Percentiles rank a stretch among this genome's conserved stretches.
These are phyloP conservation scores for Fabriciana adippe DNA, from an alignment of 2,888 invertebrate species.

Conservation along the genomic window DNA sequence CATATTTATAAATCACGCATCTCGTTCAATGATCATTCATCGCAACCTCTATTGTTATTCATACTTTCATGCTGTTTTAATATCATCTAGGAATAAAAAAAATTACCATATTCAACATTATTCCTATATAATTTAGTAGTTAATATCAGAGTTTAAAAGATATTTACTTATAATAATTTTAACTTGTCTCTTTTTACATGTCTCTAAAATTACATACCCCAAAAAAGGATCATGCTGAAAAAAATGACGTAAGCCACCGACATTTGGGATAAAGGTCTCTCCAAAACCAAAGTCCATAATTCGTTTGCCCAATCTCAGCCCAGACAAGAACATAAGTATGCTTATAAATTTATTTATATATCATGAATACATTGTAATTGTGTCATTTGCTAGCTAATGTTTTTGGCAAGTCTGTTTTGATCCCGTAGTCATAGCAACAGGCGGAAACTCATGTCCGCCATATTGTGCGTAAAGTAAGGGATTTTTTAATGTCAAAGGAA, in stretches of 20 bases:
- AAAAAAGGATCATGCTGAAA: conserved; percentile 65
- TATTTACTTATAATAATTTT: too few species aligned
- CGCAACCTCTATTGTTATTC: not conserved
- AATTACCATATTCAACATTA: too few species aligned
- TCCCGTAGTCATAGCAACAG: conserved; percentile 58
- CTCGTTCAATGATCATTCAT: not conserved
- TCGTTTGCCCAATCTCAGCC: conserved; percentile 51
- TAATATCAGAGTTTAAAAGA: too few species aligned
- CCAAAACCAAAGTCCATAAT: conserved; percentile 76
- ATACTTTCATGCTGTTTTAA: not conserved
- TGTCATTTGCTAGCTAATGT: conserved; percentile 60
- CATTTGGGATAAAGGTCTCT: conserved; percentile 68
- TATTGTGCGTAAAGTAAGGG: conserved; percentile 30
- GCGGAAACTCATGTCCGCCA: conserved; percentile 54
- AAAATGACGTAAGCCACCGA: conserved; percentile 62
- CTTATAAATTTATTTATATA: conserved; percentile 49
- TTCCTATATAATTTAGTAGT: too few species aligned
- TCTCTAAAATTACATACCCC: conserved; percentile 56
- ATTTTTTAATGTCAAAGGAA: conserved; percentile 28
- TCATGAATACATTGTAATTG: conserved; percentile 68
- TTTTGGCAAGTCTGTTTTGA: conserved; percentile 71
- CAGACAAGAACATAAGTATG: conserved; percentile 55
- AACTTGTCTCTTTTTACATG: too few species aligned
- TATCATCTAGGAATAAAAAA: too few species aligned
- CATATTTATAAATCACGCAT: too few species aligned